Evolutionary conservation across 2,888 invertebrate genomes (phyloP).

Genomic region (Deilephila elpenor): DNA sequence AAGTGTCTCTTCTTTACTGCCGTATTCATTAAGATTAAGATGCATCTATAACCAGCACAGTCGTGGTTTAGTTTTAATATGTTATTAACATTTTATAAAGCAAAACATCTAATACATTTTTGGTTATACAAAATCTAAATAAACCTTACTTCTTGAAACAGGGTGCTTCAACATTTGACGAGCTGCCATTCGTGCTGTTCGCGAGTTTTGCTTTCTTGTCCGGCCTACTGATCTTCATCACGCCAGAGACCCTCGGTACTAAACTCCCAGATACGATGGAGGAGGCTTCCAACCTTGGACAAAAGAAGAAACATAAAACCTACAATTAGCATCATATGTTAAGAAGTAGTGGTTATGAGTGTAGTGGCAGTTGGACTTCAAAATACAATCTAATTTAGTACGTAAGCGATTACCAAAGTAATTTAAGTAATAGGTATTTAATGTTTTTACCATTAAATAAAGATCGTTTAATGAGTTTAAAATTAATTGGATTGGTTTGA

Average conservation of each 20-base stretch:
- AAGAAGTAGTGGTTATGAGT: neutral
- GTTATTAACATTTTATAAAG: no score
- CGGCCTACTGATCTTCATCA: constrained; percentile 63
- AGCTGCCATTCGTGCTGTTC: constrained; percentile 82
- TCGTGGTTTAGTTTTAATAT: no score
- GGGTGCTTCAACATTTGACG: constrained; percentile 27
- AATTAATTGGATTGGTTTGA: no score
- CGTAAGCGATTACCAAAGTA: no score
- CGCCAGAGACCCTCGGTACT: constrained; percentile 81
- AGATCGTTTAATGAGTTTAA: neutral
- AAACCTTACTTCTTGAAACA: neutral
- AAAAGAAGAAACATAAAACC: constrained; percentile 27
- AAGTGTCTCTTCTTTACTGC: no score
- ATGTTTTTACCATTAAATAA: neutral
- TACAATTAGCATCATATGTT: neutral
- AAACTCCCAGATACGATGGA: constrained; percentile 85
- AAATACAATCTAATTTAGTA: neutral
- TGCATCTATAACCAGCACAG: no score
- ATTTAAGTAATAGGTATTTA: neutral
- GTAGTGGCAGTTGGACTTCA: neutral
- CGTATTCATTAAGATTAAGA: no score
- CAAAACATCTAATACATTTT: neutral
- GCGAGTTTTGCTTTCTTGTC: constrained; percentile 82
- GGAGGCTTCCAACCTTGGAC: constrained; percentile 77
- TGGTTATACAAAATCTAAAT: neutral